Evolutionary conservation across 2,797 vertebrate genomes (phyloP).

Genomic region (Pampus argenteus): DNA sequence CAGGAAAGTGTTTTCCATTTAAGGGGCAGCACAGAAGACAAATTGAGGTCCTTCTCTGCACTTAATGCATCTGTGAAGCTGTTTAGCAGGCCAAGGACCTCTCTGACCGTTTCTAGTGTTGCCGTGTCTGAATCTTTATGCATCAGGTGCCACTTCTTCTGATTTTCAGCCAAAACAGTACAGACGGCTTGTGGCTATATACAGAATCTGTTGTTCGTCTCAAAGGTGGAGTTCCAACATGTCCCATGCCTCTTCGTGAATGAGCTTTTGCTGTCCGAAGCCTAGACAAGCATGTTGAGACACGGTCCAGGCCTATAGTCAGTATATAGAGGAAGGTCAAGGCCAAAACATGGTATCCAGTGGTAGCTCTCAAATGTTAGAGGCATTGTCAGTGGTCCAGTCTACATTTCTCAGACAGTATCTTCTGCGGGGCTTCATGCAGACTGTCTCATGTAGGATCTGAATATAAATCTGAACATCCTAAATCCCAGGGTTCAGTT

Average conservation of each 20-base stretch:
- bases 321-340: neutral
- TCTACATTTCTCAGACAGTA: neutral
- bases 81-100: neutral
- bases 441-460: neutral
- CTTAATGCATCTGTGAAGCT: neutral
- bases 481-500: neutral
- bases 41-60: neutral
- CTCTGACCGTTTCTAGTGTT: neutral
- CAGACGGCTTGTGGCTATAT: neutral
- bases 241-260: neutral
- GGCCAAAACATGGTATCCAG: neutral
- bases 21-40: neutral
- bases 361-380: neutral
- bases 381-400: neutral
- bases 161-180: neutral
- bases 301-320: neutral
- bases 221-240: neutral
- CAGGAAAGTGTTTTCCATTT: neutral
- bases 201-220: neutral
- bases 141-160: neutral
- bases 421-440: neutral
- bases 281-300: neutral
- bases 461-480: neutral
- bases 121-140: neutral
- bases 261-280: neutral